phyloP scores from a whole-genome alignment of 2,797 vertebrate species.

The Knipowitschia caucasica region DNA sequence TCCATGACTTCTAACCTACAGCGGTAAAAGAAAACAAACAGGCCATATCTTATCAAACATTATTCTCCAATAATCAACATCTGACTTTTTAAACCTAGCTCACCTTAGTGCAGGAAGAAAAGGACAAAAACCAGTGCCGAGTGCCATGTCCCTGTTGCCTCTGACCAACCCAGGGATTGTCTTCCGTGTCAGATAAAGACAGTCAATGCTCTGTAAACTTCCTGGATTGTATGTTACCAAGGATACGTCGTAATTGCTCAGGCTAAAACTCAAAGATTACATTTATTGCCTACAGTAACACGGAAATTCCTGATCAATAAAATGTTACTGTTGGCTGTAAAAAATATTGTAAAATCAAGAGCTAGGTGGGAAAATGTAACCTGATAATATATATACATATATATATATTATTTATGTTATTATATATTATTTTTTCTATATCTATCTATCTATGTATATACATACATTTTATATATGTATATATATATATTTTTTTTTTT shows the following conservation, averaged over 20 bases:
- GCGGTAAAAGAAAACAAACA: constrained; percentile 17
- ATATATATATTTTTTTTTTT: too few species aligned
- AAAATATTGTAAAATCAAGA: background rate
- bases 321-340: constrained; percentile 4
- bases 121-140: constrained; percentile 34
- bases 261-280: constrained; percentile 39
- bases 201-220: constrained; percentile 57
- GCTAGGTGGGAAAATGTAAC: too few species aligned
- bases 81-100: constrained; percentile 25
- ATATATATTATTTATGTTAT: too few species aligned
- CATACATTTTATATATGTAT: too few species aligned
- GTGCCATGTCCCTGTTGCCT: constrained; percentile 22
- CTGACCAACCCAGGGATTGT: constrained; percentile 37
- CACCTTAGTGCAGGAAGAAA: constrained; percentile 43
- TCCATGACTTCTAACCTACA: constrained; percentile 37
- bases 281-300: constrained; percentile 10
- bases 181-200: constrained; percentile 58
- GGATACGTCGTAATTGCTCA: constrained; percentile 43
- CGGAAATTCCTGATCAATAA: background rate
- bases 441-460: too few species aligned
- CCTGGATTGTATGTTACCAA: constrained; percentile 60
- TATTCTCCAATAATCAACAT: background rate
- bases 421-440: too few species aligned
- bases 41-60: background rate
- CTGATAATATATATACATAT: too few species aligned